Evolutionary conservation across 2,797 vertebrate genomes (phyloP).

Genomic region (Meriones psammophilus): DNA sequence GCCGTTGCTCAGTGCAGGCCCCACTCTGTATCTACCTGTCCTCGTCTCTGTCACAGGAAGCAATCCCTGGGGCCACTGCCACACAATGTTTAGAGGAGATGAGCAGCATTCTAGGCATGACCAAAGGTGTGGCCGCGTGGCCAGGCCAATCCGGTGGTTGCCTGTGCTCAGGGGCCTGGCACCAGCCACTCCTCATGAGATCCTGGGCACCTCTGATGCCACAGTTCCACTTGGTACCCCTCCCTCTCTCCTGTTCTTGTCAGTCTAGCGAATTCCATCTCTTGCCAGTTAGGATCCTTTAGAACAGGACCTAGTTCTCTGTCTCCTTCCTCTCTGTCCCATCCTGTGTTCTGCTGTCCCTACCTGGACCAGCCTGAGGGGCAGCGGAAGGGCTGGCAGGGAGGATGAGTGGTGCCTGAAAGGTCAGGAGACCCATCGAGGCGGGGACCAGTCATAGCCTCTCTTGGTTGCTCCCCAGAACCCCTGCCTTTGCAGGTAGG

Average conservation of each 20-base stretch:
- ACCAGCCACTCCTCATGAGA: background rate
- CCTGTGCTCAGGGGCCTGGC: background rate
- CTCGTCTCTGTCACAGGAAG: background rate
- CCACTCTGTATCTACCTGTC: background rate
- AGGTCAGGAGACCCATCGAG: background rate
- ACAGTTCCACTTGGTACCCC: background rate
- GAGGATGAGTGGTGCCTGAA: background rate
- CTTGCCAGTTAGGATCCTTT: background rate
- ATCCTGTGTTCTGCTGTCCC: background rate
- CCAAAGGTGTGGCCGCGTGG: background rate
- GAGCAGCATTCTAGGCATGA: background rate
- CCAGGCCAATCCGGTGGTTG: background rate
- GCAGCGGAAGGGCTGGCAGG: background rate
- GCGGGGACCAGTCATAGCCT: background rate
- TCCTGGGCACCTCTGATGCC: background rate
- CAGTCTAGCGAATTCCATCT: accelerated
- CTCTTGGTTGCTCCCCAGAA: too few species aligned
- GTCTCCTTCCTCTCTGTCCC: background rate
- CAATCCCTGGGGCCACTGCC: background rate
- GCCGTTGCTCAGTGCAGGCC: background rate
- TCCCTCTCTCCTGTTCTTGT: background rate
- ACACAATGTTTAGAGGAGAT: background rate
- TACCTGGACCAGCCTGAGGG: background rate
- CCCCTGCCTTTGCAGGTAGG: background rate
- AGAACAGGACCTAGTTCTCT: background rate